Evolutionary conservation across 2,113 vertebrate species (phyloP).

Genomic region (Entomyzon cyanotis): DNA sequence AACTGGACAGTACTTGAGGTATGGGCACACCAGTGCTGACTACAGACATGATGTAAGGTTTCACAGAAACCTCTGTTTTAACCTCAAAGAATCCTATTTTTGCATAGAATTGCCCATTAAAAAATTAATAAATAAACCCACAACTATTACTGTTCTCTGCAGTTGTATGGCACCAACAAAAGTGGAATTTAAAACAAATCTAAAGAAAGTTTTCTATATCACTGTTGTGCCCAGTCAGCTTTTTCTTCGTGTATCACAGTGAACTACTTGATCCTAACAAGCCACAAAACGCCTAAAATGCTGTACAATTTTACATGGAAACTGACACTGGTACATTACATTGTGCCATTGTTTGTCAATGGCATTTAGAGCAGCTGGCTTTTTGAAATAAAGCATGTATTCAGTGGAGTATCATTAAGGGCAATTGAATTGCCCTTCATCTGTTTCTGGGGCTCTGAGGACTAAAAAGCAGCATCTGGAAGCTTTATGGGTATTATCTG

Average conservation of each 20-base stretch:
- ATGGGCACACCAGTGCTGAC: not conserved
- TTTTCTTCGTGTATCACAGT: not conserved
- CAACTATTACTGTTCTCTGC: not conserved
- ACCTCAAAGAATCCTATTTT: not conserved
- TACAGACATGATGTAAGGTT: not conserved
- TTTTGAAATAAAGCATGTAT: slow-evolving; percentile 22
- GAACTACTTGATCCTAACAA: not conserved
- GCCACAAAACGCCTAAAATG: not conserved
- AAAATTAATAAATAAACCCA: not conserved
- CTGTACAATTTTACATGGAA: not conserved
- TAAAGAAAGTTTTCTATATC: not conserved
- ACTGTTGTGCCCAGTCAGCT: not conserved
- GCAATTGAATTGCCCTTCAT: slow-evolving; percentile 43
- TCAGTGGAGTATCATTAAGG: slow-evolving; percentile 21
- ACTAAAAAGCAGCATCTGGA: slow-evolving; percentile 19
- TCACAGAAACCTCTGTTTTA: not conserved
- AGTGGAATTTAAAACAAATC: not conserved
- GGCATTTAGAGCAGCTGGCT: not conserved
- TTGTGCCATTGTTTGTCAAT: not conserved
- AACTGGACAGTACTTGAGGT: accelerated
- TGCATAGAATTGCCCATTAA: not conserved
- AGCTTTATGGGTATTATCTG: slow-evolving; percentile 21
- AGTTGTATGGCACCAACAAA: not conserved
- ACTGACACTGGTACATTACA: not conserved
- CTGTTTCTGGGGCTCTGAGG: slow-evolving; percentile 2